Evolutionary conservation across 2,888 invertebrate genomes (phyloP).

Genomic region (Cantharis nigra): DNA sequence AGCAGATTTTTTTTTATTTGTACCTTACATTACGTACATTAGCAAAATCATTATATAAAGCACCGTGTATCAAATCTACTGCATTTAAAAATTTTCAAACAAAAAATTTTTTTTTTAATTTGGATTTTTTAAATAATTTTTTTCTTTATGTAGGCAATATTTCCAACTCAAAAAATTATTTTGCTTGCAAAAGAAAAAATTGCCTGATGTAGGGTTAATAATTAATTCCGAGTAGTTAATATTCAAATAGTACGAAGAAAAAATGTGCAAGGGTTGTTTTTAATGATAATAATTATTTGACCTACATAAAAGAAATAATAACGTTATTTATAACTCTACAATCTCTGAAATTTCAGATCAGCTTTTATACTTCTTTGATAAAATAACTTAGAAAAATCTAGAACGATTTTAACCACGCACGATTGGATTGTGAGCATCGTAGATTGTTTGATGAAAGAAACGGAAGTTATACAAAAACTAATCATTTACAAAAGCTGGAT

Average conservation of each 20-base stretch:
- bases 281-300: not conserved
- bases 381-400: not conserved
- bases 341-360: not conserved
- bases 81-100: too few species aligned
- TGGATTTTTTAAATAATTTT: too few species aligned
- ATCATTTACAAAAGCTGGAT: not conserved
- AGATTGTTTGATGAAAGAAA: not conserved
- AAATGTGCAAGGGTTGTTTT: not conserved
- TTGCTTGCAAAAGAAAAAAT: too few species aligned
- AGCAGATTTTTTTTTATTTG: too few species aligned
- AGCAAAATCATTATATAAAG: too few species aligned
- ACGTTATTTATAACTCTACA: not conserved
- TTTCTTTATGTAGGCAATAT: too few species aligned
- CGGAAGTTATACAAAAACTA: not conserved
- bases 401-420: not conserved
- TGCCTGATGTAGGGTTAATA: too few species aligned
- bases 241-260: not conserved
- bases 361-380: not conserved
- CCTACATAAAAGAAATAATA: not conserved
- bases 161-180: too few species aligned
- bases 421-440: not conserved
- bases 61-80: too few species aligned
- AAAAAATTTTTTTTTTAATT: too few species aligned
- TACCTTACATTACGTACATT: too few species aligned
- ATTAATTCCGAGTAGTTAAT: too few species aligned